Percentiles rank a stretch among this genome's conserved stretches.
Evolutionary conservation across 1,140 invertebrate genomes (phyloP).

Genomic region (Drosophila kikkawai): DNA sequence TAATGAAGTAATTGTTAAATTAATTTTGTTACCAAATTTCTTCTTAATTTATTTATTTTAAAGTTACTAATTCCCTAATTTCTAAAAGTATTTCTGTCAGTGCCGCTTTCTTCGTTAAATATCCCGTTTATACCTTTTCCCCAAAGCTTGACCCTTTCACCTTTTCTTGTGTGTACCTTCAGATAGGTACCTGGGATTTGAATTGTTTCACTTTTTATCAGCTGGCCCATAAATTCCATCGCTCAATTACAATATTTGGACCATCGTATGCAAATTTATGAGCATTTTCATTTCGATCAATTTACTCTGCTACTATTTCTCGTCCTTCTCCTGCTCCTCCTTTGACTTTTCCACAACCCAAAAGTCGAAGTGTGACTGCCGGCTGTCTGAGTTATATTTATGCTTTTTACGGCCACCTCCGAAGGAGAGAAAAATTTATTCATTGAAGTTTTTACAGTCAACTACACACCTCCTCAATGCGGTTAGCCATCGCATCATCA

Average conservation of each 20-base stretch:
- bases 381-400: conserved; percentile 67
- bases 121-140: conserved; percentile 3
- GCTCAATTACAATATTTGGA: conserved; percentile 73
- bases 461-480: conserved; percentile 78
- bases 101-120: not conserved
- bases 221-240: conserved; percentile 45
- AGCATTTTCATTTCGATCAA: conserved; percentile 76
- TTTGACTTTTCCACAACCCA: not conserved
- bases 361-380: conserved; percentile 29
- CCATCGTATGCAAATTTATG: conserved; percentile 68
- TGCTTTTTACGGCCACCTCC: conserved; percentile 58
- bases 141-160: conserved; percentile 15
- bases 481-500: conserved; percentile 43
- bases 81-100: not conserved
- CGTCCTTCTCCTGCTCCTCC: not conserved
- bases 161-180: conserved; percentile 9
- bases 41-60: too few species aligned
- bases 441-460: conserved; percentile 83
- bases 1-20: accelerated
- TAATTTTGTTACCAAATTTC: not conserved
- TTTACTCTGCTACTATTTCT: conserved; percentile 63
- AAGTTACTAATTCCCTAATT: too few species aligned
- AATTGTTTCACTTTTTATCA: conserved; percentile 45
- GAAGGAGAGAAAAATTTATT: conserved; percentile 72
- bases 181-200: not conserved